phyloP scores from a whole-genome alignment of 2,797 vertebrate genomes.

The Setipinna tenuifilis region DNA sequence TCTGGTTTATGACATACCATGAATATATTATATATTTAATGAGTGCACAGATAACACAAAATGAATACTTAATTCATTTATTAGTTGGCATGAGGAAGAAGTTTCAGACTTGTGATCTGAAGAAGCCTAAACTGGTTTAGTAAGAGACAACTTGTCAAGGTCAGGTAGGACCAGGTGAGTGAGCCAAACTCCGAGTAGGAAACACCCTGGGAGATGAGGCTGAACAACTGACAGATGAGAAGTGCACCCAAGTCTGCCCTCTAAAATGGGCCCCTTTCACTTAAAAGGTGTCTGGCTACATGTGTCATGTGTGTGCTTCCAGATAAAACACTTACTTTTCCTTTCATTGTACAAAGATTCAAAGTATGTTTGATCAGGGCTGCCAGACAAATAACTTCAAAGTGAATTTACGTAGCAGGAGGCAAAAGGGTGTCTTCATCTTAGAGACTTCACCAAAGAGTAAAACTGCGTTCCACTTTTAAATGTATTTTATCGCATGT shows the following conservation, averaged over 20 bases:
- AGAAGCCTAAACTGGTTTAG: neutral
- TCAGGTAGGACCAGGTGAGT: neutral
- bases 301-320: neutral
- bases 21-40: no score
- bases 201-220: neutral
- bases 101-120: neutral
- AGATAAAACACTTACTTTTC: constrained; percentile 12
- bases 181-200: neutral
- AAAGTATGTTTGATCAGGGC: constrained; percentile 13
- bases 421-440: neutral
- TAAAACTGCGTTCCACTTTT: neutral
- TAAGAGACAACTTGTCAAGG: neutral
- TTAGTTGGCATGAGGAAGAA: neutral
- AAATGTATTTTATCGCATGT: constrained; percentile 10
- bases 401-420: constrained; percentile 1
- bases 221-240: neutral
- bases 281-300: neutral
- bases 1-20: neutral
- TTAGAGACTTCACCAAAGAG: neutral
- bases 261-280: constrained; percentile 2
- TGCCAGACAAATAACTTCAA: constrained; percentile 21
- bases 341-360: constrained; percentile 20
- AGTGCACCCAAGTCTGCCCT: neutral
- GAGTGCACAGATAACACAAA: neutral
- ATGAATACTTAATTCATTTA: neutral